These are phyloP conservation scores for Scytalopus superciliaris DNA, from an alignment of 2,113 vertebrate species.

Conservation along the genomic window DNA sequence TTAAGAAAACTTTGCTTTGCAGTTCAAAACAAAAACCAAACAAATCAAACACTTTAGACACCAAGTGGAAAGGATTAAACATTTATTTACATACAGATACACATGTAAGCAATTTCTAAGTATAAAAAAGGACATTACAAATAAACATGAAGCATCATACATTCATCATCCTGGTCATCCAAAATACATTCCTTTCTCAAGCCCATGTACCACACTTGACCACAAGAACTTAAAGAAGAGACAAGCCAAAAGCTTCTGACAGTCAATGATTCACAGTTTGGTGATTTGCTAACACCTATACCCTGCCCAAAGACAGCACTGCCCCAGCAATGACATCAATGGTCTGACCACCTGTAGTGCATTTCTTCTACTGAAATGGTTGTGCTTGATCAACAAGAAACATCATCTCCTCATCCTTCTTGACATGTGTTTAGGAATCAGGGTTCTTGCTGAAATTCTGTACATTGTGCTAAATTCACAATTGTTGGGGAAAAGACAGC, in stretches of 20 bases:
- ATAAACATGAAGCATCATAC: conserved; percentile 68
- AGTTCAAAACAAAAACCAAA: neutral
- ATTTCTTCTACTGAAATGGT: neutral
- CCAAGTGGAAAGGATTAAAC: conserved; percentile 68
- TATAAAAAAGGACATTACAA: conserved; percentile 70
- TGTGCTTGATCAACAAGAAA: conserved; percentile 41
- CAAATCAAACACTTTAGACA: neutral
- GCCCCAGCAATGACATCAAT: neutral
- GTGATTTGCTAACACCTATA: conserved; percentile 7
- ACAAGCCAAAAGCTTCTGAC: conserved; percentile 20
- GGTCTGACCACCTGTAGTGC: neutral
- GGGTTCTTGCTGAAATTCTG: conserved; percentile 6
- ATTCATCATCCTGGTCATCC: conserved; percentile 67
- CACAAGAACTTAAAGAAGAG: conserved; percentile 52
- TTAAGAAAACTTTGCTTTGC: neutral
- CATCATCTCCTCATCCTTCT: neutral
- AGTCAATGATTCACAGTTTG: conserved; percentile 46
- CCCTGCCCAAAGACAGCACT: conserved; percentile 12
- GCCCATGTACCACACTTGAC: conserved; percentile 53
- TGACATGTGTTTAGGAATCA: neutral
- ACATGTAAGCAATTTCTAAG: conserved; percentile 68
- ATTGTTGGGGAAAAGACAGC: neutral
- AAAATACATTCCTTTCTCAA: conserved; percentile 68
- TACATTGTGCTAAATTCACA: conserved; percentile 59
- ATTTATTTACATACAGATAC: conserved; percentile 77